Conservation (phyloP, 2,113 vertebrate species). For the Ursus arctos region DNA sequence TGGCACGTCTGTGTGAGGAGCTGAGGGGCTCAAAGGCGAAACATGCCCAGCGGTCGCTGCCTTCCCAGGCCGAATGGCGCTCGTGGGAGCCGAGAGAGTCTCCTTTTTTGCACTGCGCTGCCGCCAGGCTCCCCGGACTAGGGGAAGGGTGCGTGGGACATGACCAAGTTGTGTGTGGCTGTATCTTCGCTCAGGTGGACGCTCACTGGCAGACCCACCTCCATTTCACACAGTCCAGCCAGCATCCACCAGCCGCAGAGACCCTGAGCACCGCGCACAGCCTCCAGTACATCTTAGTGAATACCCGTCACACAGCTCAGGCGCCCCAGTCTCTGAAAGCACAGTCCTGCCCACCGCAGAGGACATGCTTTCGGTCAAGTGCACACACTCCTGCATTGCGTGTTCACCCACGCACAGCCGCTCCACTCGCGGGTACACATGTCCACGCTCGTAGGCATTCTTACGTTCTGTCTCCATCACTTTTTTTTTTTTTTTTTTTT, state of each 20-base stretch:
- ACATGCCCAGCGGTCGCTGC: neutral
- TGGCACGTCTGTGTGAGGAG: constrained; percentile 80
- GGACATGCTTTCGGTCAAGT: neutral
- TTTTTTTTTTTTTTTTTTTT: neutral
- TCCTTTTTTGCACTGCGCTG: neutral
- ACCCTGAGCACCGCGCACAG: neutral
- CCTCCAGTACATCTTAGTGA: neutral
- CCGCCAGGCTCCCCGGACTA: neutral
- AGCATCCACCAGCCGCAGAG: neutral
- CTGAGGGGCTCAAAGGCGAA: neutral
- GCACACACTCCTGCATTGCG: neutral
- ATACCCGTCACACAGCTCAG: neutral
- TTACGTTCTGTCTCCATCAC: neutral
- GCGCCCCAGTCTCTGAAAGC: neutral
- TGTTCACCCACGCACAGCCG: neutral
- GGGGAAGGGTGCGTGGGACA: neutral
- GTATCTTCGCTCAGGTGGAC: neutral
- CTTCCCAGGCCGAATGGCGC: neutral
- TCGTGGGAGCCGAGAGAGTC: neutral
- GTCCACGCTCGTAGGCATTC: neutral
- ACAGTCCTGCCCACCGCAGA: neutral
- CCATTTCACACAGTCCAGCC: neutral
- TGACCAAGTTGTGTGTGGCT: neutral
- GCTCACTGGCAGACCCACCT: neutral
- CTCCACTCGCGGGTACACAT: neutral